Evolutionary conservation across 2,797 vertebrate species (phyloP).

Genomic region (Mormyrops boulengeri): DNA sequence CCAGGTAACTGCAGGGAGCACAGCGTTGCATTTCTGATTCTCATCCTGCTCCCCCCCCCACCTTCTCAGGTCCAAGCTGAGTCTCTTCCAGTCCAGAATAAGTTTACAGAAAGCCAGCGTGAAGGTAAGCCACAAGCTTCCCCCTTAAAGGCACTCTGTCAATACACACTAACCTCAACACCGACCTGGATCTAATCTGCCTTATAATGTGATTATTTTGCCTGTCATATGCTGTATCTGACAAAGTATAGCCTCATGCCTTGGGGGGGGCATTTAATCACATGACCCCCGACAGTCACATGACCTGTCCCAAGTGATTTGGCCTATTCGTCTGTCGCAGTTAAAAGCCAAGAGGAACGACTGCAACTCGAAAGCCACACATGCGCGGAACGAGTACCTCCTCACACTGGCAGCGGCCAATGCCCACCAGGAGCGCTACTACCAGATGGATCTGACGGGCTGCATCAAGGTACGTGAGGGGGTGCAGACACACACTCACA

Average conservation of each 20-base stretch:
- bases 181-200: not conserved
- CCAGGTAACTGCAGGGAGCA: not conserved
- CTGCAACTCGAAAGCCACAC: constrained; percentile 93
- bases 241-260: not conserved
- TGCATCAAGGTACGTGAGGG: constrained; percentile 83
- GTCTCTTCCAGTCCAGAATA: constrained; percentile 96
- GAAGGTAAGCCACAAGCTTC: constrained; percentile 69
- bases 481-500: not conserved
- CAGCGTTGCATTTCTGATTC: not conserved
- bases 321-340: constrained; percentile 49
- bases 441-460: constrained; percentile 86
- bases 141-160: not conserved
- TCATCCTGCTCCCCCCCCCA: not conserved
- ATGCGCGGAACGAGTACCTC: constrained; percentile 94
- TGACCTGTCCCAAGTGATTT: not conserved
- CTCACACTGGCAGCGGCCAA: constrained; percentile 92
- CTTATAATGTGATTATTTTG: not conserved
- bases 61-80: constrained; percentile 86
- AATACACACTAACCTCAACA: not conserved
- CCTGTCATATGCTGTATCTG: not conserved
- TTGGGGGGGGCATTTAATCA: not conserved
- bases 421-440: constrained; percentile 93
- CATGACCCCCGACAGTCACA: not conserved
- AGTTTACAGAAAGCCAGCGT: constrained; percentile 99
- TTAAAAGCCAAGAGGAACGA: constrained; percentile 94